Percentiles rank a stretch among this genome's conserved stretches.
Conservation (phyloP, 92 coral and sea anemone species). For the Parazoanthus swiftii region DNA sequence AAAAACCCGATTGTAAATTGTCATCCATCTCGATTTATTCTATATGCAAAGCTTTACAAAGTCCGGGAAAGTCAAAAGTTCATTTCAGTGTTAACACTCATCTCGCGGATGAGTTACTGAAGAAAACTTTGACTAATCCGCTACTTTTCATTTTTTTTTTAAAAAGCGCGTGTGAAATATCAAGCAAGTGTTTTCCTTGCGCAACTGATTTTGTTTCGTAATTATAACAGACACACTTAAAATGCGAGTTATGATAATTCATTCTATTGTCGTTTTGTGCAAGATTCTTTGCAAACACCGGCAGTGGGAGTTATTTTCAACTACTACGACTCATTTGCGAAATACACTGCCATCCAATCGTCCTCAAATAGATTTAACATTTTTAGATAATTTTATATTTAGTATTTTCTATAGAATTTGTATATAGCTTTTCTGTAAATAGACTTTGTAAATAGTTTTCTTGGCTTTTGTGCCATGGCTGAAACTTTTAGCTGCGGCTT, state of each 20-base stretch:
- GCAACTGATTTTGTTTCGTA: neutral
- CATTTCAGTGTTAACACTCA: too few relatives aligned
- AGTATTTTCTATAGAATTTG: neutral
- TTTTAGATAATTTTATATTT: neutral
- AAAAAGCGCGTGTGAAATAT: neutral
- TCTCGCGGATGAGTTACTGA: too few relatives aligned
- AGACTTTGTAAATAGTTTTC: constrained; percentile 14
- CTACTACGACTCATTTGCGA: neutral
- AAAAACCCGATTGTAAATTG: neutral
- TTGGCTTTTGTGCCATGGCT: neutral
- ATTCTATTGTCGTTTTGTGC: neutral
- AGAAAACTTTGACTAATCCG: too few relatives aligned
- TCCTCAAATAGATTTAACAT: constrained; percentile 13
- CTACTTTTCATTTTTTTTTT: neutral
- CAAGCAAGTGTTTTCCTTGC: neutral
- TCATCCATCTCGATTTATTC: too few relatives aligned
- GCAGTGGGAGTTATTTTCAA: neutral
- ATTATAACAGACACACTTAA: neutral
- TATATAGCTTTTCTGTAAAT: neutral
- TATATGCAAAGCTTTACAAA: too few relatives aligned
- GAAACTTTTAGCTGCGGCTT: neutral
- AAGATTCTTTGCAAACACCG: neutral
- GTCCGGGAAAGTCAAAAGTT: too few relatives aligned
- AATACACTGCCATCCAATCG: constrained; percentile 1
- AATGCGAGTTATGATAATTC: neutral